These are phyloP conservation scores for Drosophila anomalipes DNA, from an alignment of 2,888 invertebrate genomes.

Conservation along the genomic window DNA sequence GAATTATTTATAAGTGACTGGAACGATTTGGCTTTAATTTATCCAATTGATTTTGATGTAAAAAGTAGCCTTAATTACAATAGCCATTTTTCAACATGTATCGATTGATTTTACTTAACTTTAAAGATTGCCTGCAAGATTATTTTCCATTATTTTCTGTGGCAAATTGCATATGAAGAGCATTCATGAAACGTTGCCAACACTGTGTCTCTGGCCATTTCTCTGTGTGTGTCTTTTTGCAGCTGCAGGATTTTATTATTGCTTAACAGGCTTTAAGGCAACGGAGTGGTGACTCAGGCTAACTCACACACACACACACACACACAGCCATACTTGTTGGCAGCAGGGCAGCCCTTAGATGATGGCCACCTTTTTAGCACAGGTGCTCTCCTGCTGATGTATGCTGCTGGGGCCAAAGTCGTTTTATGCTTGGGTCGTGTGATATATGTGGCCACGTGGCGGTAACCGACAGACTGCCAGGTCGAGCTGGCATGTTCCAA, in stretches of 20 bases:
- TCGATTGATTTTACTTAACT: background rate
- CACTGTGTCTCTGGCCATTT: conserved; percentile 1
- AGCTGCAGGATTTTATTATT: conserved; percentile 52
- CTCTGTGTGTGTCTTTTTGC: conserved; percentile 13
- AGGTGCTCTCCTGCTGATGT: conserved; percentile 69
- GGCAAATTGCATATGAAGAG: conserved; percentile 10
- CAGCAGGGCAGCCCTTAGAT: conserved; percentile 24
- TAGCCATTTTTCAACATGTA: background rate
- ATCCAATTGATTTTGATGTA: background rate
- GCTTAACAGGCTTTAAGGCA: conserved; percentile 54
- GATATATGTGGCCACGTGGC: conserved; percentile 76
- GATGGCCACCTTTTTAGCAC: conserved; percentile 54
- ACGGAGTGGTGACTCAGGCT: conserved; percentile 9
- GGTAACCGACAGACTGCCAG: conserved; percentile 21
- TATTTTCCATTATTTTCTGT: background rate
- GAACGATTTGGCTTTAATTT: background rate
- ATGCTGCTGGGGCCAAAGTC: conserved; percentile 68
- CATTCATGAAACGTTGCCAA: conserved; percentile 9
- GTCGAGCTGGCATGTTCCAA: conserved; percentile 29
- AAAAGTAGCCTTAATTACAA: background rate
- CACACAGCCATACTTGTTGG: conserved; percentile 10
- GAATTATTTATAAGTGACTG: conserved; percentile 1
- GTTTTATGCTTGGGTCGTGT: conserved; percentile 70
- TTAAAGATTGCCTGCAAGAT: background rate
- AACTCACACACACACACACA: conserved; percentile 15